Evolutionary conservation across 2,888 invertebrate genomes (phyloP), one percentile per base, ranked within the genome.

Genomic region (Panorpa germanica): DNA sequence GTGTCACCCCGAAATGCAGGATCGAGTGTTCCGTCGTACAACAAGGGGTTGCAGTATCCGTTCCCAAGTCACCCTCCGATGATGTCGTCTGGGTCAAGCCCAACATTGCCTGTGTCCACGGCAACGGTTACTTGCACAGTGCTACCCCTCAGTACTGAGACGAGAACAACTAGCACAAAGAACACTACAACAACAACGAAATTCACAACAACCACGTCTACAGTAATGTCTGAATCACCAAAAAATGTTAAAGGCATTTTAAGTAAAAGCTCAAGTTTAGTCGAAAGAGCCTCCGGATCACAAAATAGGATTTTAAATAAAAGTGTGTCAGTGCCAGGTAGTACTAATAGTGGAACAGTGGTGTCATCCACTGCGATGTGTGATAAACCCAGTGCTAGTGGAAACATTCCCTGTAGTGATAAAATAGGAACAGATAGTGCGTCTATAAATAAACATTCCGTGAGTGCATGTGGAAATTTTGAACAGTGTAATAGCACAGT

Each of bases 61-160:
- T 78, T 76, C 56, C 77, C 77, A 39, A 71, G 70, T 49, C 78
- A 77, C 53, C 76, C 74, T 43, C 74, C 76, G 33, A 50, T 60
- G 38, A 48, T 50, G 38, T 47, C 46, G 35, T 45, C 50, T 16
- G 43, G 48, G 10, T 39, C 47, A 31, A 40, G 45, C n/a, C 36
- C 45, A 21, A 39, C 48, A 15, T 41, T 46, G 11, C 38, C 48
- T 14, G 39, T 45, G 25, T 41, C 45, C 37, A 50, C 61, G 41
- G 58, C 60, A 23, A 49, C 59, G 14, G 52, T 52, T 27, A 44
- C 44, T n/a, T n/a, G n/a, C n/a, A n/a, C n/a, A n/a, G n/a, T 34
- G 40, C 30, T 35, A 36, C 34, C 29, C 39, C 26, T 28, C 35
- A 31, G 39, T 33, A 32, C 41, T 26, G 32, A 34, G 36, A 35